Base-by-base conservation (phyloP, 2,113 vertebrate genomes). In the Channa maculata region DNA sequence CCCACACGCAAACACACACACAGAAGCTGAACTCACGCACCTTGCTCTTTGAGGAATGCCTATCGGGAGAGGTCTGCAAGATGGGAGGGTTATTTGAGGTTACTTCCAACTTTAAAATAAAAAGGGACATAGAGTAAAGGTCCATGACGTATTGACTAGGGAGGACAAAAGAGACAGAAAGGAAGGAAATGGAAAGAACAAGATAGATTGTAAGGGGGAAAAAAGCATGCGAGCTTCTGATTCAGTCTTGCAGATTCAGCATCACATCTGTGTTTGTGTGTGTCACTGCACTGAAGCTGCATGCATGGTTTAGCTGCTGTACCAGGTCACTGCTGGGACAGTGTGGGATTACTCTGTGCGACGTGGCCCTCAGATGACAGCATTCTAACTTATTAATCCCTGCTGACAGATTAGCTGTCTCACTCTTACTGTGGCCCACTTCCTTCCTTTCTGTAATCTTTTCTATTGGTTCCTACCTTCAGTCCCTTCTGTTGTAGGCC, bases 351-450 rank as follows among this genome's bases (percentile, higher is more conserved):
- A 88, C 44, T 5, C 59, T 52, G 75, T 39, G 74, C 52, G 69
- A 79, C 5, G 48, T 75, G 57, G 58, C 65, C 41, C 58, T 76
- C 66, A 75, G 62, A n/a, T 79, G 77, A 79, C 63, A 68, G 55
- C 68, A 49, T 70, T 78, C 64, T 75, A 61, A 84, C 63, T 67
- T 76, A 70, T 72, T 87, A 90, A 90, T 91, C 85, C 82, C 78
- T 1, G 24, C 24, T 53, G 34, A 59, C 49, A 86, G 88, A 84
- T 86, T 88, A 89, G 59, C 76, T 55, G 44, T 83, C 77, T 84
- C 54, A 80, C 15, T 62, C 46, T 51, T 38, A 33, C 45, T 24
- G 24, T 59, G 53, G 49, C 74, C 79, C 51, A 6, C 33, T 76
- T 5, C 5, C 49, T 24, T 44, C 52, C 41, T 75, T 75, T 41